These are phyloP conservation scores for Austrofundulus limnaeus DNA, from an alignment of 2,113 vertebrate species.

Conservation along the genomic window DNA sequence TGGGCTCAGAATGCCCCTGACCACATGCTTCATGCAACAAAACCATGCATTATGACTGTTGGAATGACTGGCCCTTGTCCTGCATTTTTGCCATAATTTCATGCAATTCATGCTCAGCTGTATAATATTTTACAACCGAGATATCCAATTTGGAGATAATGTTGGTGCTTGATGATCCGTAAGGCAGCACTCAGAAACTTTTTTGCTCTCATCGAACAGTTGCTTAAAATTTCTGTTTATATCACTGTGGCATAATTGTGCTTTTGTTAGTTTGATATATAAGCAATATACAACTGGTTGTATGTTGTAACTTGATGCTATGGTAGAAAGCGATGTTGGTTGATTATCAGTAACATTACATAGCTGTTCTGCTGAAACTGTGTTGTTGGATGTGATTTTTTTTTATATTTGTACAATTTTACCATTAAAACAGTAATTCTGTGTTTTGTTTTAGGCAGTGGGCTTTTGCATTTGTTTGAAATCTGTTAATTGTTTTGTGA, in stretches of 20 bases:
- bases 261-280: too few species aligned
- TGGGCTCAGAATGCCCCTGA: slow-evolving; percentile 35
- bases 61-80: slow-evolving; percentile 30
- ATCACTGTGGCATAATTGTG: neutral
- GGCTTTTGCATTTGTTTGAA: neutral
- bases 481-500: neutral
- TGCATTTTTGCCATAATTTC: slow-evolving; percentile 17
- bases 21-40: slow-evolving; percentile 33
- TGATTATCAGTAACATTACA: neutral
- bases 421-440: neutral
- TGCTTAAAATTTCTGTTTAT: neutral
- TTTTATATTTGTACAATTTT: too few species aligned
- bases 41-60: slow-evolving; percentile 14
- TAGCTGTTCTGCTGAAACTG: neutral
- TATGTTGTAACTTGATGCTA: neutral
- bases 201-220: too few species aligned
- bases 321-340: neutral
- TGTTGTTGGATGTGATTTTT: neutral
- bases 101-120: neutral
- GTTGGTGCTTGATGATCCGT: too few species aligned
- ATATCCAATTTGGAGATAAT: too few species aligned
- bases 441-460: neutral
- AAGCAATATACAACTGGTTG: slow-evolving; percentile 3
- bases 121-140: too few species aligned
- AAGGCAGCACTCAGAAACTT: too few species aligned